These are phyloP conservation scores for Ryuthela nishihirai DNA, from an alignment of 2,888 invertebrate species.

Conservation along the genomic window DNA sequence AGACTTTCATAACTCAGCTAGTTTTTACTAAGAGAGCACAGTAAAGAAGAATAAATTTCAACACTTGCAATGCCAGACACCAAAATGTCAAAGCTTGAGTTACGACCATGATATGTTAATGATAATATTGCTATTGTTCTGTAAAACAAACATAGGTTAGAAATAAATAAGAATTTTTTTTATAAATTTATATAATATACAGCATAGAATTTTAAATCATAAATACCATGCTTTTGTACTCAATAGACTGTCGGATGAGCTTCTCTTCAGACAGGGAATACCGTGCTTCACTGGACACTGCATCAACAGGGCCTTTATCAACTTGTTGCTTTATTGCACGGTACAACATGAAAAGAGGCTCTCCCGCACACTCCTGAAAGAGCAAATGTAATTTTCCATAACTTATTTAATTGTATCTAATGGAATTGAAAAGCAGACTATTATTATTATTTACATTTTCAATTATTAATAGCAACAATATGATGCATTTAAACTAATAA, in stretches of 20 bases:
- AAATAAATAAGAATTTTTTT: background rate
- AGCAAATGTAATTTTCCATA: too few species aligned
- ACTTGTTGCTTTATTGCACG: conserved; percentile 99
- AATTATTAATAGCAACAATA: too few species aligned
- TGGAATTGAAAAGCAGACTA: background rate
- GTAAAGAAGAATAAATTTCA: too few species aligned
- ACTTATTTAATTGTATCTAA: too few species aligned
- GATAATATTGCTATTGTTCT: background rate
- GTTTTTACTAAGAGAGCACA: too few species aligned
- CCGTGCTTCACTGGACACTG: conserved; percentile 93
- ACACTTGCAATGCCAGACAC: too few species aligned
- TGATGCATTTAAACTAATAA: too few species aligned
- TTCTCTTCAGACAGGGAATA: conserved; percentile 99
- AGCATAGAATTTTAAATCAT: background rate
- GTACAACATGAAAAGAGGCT: conserved; percentile 95
- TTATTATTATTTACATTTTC: background rate
- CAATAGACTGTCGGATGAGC: conserved; percentile 95
- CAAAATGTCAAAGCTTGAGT: too few species aligned
- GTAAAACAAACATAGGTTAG: background rate
- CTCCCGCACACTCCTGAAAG: conserved; percentile 87
- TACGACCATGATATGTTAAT: too few species aligned
- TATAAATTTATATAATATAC: background rate
- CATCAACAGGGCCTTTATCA: conserved; percentile 98
- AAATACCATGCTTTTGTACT: conserved; percentile 80
- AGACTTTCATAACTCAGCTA: too few species aligned